Evolutionary conservation across 1,140 invertebrate genomes (phyloP).

Genomic region (Tetramorium alpestre): DNA sequence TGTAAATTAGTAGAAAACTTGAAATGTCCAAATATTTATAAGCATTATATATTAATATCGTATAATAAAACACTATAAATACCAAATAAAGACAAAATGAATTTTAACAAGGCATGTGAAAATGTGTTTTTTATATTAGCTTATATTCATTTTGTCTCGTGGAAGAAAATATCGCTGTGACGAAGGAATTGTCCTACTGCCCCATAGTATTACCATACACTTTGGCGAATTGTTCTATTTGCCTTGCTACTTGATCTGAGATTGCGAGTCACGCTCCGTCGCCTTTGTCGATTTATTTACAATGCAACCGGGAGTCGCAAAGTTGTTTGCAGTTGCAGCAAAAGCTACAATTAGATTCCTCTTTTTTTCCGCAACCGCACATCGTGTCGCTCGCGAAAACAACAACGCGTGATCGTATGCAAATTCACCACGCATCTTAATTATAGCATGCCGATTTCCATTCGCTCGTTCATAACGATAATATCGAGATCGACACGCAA

Average conservation of each 20-base stretch:
- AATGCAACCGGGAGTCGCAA: neutral
- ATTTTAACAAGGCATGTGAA: neutral
- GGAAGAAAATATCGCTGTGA: neutral
- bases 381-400: conserved; percentile 11
- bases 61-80: neutral
- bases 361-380: neutral
- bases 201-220: neutral
- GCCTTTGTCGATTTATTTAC: neutral
- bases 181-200: neutral
- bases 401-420: conserved; percentile 45
- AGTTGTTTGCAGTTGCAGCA: neutral
- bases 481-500: neutral
- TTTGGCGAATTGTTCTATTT: conserved; percentile 17
- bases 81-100: neutral
- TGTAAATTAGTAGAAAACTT: neutral
- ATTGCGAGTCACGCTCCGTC: conserved; percentile 17
- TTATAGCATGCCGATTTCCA: conserved; percentile 19
- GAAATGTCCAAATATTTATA: neutral
- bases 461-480: neutral
- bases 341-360: neutral
- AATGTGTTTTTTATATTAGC: neutral
- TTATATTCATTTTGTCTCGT: neutral
- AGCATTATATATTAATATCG: neutral
- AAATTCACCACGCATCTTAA: neutral
- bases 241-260: neutral